These are phyloP conservation scores for Meteorus sp. DNA, from an alignment of 1,140 invertebrate genomes.

Conservation along the genomic window DNA sequence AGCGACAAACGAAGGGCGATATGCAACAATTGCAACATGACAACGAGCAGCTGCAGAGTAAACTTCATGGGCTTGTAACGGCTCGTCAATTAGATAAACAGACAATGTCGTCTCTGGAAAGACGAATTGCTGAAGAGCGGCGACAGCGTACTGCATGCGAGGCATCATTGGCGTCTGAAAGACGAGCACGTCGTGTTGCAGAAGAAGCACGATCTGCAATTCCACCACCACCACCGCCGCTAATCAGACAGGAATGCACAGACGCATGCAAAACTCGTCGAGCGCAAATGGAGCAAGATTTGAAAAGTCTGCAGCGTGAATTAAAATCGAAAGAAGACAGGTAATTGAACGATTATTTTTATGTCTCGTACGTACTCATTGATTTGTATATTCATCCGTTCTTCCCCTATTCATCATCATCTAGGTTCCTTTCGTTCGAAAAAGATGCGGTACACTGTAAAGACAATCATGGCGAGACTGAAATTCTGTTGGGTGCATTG, in stretches of 20 bases:
- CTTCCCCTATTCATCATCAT: constrained; percentile 14
- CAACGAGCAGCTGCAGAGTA: constrained; percentile 79
- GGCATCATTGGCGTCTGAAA: constrained; percentile 74
- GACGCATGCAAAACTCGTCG: constrained; percentile 75
- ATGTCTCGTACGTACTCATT: too few species aligned
- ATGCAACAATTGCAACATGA: constrained; percentile 78
- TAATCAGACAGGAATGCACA: constrained; percentile 68
- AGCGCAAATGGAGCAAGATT: constrained; percentile 77
- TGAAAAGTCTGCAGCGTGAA: constrained; percentile 73
- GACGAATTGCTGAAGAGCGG: constrained; percentile 82
- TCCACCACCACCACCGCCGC: constrained; percentile 47
- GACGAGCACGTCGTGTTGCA: constrained; percentile 63
- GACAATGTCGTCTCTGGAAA: constrained; percentile 73
- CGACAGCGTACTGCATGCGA: constrained; percentile 74
- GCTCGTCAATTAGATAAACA: constrained; percentile 79
- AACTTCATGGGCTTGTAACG: constrained; percentile 72
- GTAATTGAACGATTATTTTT: constrained; percentile 35
- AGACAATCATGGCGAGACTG: constrained; percentile 76
- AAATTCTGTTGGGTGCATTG: constrained; percentile 79
- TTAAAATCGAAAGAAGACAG: constrained; percentile 77
- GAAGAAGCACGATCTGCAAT: constrained; percentile 57
- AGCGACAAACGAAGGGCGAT: constrained; percentile 75
- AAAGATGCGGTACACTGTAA: constrained; percentile 59
- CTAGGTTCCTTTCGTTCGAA: constrained; percentile 36
- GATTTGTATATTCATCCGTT: background rate